phyloP scores from a whole-genome alignment of 2,888 invertebrate genomes.

The Ephialtes manifestator region DNA sequence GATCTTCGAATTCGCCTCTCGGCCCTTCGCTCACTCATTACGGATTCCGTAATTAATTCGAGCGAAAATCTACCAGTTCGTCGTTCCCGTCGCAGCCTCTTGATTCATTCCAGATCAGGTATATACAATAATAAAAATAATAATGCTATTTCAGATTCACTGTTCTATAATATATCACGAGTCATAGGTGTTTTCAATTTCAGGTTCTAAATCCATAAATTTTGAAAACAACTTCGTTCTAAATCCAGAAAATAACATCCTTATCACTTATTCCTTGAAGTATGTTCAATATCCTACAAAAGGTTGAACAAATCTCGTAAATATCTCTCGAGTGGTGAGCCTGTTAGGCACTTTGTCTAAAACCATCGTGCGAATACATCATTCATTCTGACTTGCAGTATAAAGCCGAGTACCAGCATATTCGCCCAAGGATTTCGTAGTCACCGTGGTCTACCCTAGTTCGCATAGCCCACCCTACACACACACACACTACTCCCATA shows the following conservation, averaged over 20 bases:
- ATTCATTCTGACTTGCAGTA: constrained; percentile 6
- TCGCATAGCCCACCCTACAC: constrained; percentile 8
- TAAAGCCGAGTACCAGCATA: constrained; percentile 12
- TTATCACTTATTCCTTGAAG: background rate
- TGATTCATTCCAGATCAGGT: constrained; percentile 30
- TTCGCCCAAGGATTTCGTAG: constrained; percentile 22
- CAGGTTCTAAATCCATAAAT: background rate
- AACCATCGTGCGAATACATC: constrained; percentile 2
- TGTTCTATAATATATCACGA: background rate
- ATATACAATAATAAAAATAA: constrained; percentile 23
- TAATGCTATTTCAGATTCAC: background rate
- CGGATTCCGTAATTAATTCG: constrained; percentile 67
- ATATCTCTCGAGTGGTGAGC: background rate
- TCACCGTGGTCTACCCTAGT: constrained; percentile 22
- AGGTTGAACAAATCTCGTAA: background rate
- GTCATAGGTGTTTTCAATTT: background rate
- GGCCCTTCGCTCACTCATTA: constrained; percentile 41
- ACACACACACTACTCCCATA: constrained; percentile 14
- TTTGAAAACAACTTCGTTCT: no score
- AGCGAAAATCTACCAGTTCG: constrained; percentile 31
- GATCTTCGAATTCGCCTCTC: constrained; percentile 53
- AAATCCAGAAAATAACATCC: no score
- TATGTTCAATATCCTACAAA: background rate
- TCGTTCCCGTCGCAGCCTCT: constrained; percentile 10
- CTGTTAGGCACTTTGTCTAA: background rate